Conservation (phyloP, 1,140 invertebrate species). For the Dendroctonus valens region DNA sequence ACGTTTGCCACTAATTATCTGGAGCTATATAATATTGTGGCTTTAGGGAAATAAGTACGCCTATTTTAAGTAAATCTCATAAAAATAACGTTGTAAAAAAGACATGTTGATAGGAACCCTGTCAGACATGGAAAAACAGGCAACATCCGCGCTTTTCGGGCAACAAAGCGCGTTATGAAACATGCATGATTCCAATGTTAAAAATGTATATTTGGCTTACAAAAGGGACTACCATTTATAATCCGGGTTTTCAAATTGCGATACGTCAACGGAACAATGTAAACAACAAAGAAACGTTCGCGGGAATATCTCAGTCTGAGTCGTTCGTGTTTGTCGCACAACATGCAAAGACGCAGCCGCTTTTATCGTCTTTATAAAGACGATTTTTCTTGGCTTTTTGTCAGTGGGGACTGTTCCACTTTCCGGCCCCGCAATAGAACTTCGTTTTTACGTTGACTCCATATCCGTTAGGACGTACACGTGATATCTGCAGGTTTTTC, state of each 20-base stretch:
- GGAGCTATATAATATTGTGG: too few species aligned
- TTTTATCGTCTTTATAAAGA: conserved; percentile 51
- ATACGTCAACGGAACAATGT: conserved; percentile 47
- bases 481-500: too few species aligned
- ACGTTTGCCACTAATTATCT: too few species aligned
- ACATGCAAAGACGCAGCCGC: conserved; percentile 48
- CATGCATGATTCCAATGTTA: conserved; percentile 45
- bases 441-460: conserved; percentile 20
- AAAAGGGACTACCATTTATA: conserved; percentile 47
- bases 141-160: conserved; percentile 24
- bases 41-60: too few species aligned
- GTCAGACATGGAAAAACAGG: conserved; percentile 2
- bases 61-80: too few species aligned
- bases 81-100: background rate
- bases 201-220: conserved; percentile 46
- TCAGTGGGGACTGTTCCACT: conserved; percentile 45
- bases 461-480: conserved; percentile 11
- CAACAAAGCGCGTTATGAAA: conserved; percentile 37
- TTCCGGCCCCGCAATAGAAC: conserved; percentile 27
- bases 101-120: conserved; percentile 4
- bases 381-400: conserved; percentile 50
- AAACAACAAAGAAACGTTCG: conserved; percentile 49
- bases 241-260: conserved; percentile 43
- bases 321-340: conserved; percentile 49
- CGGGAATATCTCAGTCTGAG: conserved; percentile 49